Conservation (phyloP, 1,140 invertebrate species). For the Steinernema khuongi region DNA sequence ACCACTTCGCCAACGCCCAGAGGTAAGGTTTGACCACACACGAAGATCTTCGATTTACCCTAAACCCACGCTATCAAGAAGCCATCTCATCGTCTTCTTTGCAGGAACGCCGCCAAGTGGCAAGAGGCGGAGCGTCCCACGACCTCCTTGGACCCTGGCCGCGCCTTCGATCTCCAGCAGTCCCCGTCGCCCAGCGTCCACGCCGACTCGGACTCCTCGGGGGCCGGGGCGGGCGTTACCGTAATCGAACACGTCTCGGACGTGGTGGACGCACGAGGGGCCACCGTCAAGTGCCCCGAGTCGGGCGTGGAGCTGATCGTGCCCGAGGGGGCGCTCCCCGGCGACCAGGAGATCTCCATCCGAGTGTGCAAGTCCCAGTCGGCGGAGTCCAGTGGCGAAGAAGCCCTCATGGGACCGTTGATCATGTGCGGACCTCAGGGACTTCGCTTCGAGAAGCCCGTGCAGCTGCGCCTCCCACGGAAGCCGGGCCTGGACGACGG, state of each 20-base stretch:
- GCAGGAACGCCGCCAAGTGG: slow-evolving; percentile 9
- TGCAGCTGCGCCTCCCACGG: slow-evolving; percentile 71
- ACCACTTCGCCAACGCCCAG: slow-evolving; percentile 15
- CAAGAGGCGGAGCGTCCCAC: slow-evolving; percentile 63
- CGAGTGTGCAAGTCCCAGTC: slow-evolving; percentile 75
- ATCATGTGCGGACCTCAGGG: slow-evolving; percentile 92
- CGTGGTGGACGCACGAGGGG: slow-evolving; percentile 73
- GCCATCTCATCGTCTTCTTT: neutral
- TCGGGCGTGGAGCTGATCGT: slow-evolving; percentile 83
- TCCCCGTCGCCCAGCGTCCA: slow-evolving; percentile 19
- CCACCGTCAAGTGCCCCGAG: slow-evolving; percentile 73
- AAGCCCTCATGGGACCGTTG: slow-evolving; percentile 80
- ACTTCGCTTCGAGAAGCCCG: slow-evolving; percentile 75
- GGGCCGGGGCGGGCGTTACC: slow-evolving; percentile 60
- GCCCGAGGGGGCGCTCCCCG: slow-evolving; percentile 76
- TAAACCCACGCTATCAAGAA: no score
- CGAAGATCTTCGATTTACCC: neutral
- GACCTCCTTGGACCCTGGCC: slow-evolving; percentile 62
- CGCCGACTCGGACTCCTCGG: slow-evolving; percentile 43
- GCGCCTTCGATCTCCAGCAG: slow-evolving; percentile 62
- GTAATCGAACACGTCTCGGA: slow-evolving; percentile 66
- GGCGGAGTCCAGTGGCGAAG: slow-evolving; percentile 68
- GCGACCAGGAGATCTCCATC: slow-evolving; percentile 87
- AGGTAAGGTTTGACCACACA: neutral
- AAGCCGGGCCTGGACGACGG: slow-evolving; percentile 19